Evolutionary conservation across 2,888 invertebrate genomes (phyloP).

Genomic region (Adela reaumurella): DNA sequence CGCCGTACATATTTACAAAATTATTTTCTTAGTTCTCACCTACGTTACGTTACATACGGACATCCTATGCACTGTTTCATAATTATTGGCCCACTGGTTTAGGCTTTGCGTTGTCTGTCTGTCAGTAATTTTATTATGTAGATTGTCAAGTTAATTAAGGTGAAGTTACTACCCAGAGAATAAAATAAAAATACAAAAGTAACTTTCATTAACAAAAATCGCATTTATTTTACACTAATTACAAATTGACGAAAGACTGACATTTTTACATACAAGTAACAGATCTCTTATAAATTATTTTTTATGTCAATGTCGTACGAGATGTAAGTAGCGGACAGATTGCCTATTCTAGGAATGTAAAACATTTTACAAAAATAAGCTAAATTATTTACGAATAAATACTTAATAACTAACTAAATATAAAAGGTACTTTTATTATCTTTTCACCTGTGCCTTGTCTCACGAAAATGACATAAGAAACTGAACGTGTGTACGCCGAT

Average conservation of each 20-base stretch:
- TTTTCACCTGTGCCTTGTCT: background rate
- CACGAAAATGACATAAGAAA: background rate
- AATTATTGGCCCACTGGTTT: too few species aligned
- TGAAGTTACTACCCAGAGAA: too few species aligned
- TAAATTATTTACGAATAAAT: slow-evolving; percentile 40
- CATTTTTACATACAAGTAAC: slow-evolving; percentile 17
- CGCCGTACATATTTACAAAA: too few species aligned
- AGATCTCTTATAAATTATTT: slow-evolving; percentile 1
- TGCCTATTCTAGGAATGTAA: slow-evolving; percentile 9
- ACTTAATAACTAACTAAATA: slow-evolving; percentile 38
- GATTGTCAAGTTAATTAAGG: too few species aligned
- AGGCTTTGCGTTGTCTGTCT: too few species aligned
- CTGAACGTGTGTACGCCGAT: background rate
- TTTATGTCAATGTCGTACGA: slow-evolving; percentile 4
- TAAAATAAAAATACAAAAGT: slow-evolving; percentile 3
- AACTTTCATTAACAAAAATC: slow-evolving; percentile 46
- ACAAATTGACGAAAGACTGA: slow-evolving; percentile 32
- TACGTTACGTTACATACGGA: too few species aligned
- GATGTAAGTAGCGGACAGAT: slow-evolving; percentile 31
- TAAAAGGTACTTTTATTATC: slow-evolving; percentile 39
- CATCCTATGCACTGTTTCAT: too few species aligned
- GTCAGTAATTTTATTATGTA: too few species aligned
- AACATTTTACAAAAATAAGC: slow-evolving; percentile 31
- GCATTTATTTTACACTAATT: slow-evolving; percentile 55
- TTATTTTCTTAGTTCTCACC: too few species aligned